phyloP scores from a whole-genome alignment of 2,113 vertebrate species.

The Camarhynchus parvulus region DNA sequence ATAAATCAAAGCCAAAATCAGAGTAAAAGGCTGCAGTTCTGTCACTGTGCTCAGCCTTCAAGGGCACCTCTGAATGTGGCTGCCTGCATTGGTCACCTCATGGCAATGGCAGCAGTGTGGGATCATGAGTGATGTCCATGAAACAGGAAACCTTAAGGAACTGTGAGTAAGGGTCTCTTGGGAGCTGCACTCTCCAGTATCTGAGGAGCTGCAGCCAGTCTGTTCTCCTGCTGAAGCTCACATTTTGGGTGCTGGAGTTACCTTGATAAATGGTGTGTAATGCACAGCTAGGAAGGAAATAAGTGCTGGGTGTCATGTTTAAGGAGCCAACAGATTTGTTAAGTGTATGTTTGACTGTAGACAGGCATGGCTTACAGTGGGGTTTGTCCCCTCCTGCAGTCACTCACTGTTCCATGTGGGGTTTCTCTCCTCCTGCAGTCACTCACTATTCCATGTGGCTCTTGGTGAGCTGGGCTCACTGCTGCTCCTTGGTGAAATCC shows the following conservation, averaged over 20 bases:
- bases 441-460: slow-evolving; percentile 99
- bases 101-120: not conserved
- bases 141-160: not conserved
- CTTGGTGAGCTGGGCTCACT: slow-evolving; percentile 98
- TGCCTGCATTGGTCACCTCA: not conserved
- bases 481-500: slow-evolving; percentile 95
- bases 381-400: not conserved
- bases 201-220: not conserved
- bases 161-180: not conserved
- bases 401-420: slow-evolving; percentile 87
- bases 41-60: not conserved
- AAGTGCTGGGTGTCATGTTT: not conserved
- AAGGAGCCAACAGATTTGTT: not conserved
- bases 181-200: not conserved
- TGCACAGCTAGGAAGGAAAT: not conserved
- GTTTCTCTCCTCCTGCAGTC: slow-evolving; percentile 63
- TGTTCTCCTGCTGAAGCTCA: not conserved
- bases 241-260: not conserved
- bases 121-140: not conserved
- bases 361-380: no score
- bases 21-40: not conserved
- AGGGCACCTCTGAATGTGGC: not conserved
- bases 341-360: not conserved
- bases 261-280: not conserved
- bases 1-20: not conserved